Evolutionary conservation across 2,888 invertebrate genomes (phyloP), one percentile per base, ranked within the genome.

Genomic region (Phrixothrix hirtus): DNA sequence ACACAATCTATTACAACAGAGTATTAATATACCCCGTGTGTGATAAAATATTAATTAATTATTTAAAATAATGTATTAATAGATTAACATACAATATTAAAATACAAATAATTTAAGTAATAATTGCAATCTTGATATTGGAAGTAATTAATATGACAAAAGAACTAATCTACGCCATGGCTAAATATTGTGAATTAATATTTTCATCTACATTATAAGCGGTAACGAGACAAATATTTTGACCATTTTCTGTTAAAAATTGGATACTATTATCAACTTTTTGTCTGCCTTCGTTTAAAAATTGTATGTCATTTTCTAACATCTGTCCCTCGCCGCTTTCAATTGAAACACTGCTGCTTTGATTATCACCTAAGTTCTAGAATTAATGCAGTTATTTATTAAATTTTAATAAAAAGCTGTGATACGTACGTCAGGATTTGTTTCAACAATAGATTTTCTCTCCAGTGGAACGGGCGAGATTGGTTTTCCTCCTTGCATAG

Each of bases 211-310:
- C 72, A 44, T 74, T 74, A 50, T 84, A 83, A 50, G 85, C 79
- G 37, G 83, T 80, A 57, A 86, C 82, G 56, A 86, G 72, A 62
- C 81, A 76, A 50, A 82, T 78, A 73, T 79, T 83, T 69, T 84
- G 75, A 60, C 83, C 77, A 75, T 82, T 78, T 70, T 79, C 73
- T 61, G 82, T 77, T 60, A 79, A 72, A 71, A 80, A 78, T 73
- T 83, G 83, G 42, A 79, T 76, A 54, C 68, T 67, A 27, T 59
- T 58, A 34, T 63, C 56, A 10, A 56, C 17, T 32, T 58, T 61
- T 41, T 35, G 47, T 15, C 27, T 42, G 31, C 49, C 49, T 12
- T 47, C 38, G 15, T 36, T 39, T 36, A 54, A 39, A 47, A 51
- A 41, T 12, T 50, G 50, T 27, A 60, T 60, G 26, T 48, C 46